Conservation (phyloP, 23 tunicate species). For the Halocynthia aurantium region DNA sequence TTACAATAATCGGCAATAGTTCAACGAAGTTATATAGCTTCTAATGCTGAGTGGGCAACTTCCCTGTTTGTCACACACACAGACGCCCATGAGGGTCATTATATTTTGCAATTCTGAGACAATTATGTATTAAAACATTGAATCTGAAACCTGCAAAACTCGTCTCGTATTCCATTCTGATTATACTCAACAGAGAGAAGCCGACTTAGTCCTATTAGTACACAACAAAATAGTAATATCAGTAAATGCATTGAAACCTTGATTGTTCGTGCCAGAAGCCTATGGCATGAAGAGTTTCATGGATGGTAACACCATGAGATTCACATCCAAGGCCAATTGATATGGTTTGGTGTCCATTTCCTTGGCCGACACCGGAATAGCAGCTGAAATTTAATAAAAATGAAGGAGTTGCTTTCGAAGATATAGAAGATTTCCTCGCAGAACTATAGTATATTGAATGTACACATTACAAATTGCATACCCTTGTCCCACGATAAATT, state of each 20-base stretch:
- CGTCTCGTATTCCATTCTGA: too few species aligned
- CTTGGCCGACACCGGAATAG: slow-evolving; percentile 52
- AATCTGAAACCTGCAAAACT: too few species aligned
- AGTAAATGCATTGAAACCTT: slow-evolving; percentile 19
- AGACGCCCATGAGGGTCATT: too few species aligned
- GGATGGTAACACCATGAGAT: slow-evolving; percentile 37
- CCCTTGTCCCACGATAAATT: slow-evolving; percentile 53
- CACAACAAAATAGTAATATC: too few species aligned
- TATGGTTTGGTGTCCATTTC: slow-evolving; percentile 42
- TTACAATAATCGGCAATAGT: too few species aligned
- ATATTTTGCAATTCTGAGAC: too few species aligned
- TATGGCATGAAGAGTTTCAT: slow-evolving; percentile 84
- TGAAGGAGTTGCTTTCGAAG: not conserved
- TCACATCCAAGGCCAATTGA: slow-evolving; percentile 82
- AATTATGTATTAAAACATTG: too few species aligned
- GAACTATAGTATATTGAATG: not conserved
- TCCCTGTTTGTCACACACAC: too few species aligned
- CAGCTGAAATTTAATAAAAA: slow-evolving; percentile 32
- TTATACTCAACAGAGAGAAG: too few species aligned
- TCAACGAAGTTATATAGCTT: too few species aligned
- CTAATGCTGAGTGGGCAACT: too few species aligned
- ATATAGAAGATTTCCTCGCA: not conserved
- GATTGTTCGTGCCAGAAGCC: slow-evolving; percentile 95
- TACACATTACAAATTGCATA: not conserved
- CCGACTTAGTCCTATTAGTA: too few species aligned